Percentiles rank a stretch among this genome's conserved stretches.
phyloP scores from a whole-genome alignment of 2,888 invertebrate genomes.

The Cephus spinipes region DNA sequence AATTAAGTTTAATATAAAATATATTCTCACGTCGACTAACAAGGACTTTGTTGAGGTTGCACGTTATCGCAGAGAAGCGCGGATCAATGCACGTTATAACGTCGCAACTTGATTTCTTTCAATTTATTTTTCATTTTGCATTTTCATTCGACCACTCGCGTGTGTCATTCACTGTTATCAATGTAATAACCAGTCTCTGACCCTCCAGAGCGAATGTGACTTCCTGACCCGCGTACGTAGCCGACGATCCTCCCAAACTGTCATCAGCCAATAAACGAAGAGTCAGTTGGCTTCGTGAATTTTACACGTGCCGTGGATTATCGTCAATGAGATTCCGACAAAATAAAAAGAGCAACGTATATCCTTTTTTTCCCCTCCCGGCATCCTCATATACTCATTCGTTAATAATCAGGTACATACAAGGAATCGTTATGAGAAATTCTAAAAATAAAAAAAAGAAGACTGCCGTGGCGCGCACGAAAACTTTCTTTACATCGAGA shows the following conservation, averaged over 20 bases:
- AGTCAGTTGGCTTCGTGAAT: too few relatives aligned
- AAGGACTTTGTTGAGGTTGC: slow-evolving; percentile 14
- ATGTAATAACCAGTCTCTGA: background rate
- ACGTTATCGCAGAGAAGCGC: background rate
- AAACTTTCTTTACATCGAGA: background rate
- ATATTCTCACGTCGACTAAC: slow-evolving; percentile 1
- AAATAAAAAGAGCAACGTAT: background rate
- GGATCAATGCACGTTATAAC: background rate
- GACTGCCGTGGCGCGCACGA: background rate
- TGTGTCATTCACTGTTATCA: background rate
- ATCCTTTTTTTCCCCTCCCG: background rate
- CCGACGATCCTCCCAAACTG: background rate
- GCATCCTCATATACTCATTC: too few relatives aligned
- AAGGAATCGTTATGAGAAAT: slow-evolving; percentile 29
- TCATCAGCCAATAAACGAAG: background rate
- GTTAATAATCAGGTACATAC: slow-evolving; percentile 29
- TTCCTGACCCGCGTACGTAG: background rate
- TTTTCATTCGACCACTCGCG: background rate
- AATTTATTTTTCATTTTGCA: slow-evolving; percentile 2
- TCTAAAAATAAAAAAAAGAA: background rate
- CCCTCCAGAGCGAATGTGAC: background rate
- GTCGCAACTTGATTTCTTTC: background rate
- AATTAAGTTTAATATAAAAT: slow-evolving; percentile 8
- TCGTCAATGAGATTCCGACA: background rate
- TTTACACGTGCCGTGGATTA: background rate